These are phyloP conservation scores for Alfaro cultratus DNA, from an alignment of 2,797 vertebrate species.

Conservation along the genomic window DNA sequence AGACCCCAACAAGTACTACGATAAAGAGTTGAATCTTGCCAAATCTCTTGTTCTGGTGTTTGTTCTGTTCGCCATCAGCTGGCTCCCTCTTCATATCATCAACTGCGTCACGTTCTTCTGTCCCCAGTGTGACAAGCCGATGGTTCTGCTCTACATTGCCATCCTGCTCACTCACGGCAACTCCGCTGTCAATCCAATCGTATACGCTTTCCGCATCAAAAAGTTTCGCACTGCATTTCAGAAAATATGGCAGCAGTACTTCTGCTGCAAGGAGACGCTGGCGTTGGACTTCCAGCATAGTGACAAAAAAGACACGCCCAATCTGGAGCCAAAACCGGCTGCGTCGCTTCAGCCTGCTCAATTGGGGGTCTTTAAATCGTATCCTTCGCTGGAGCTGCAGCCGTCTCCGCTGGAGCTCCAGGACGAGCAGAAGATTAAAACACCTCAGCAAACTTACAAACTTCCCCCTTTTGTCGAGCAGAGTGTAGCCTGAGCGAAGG, in stretches of 20 bases:
- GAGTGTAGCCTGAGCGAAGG: conserved; percentile 52
- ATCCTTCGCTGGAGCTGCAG: conserved; percentile 26
- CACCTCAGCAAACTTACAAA: conserved; percentile 44
- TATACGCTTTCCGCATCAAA: conserved; percentile 96
- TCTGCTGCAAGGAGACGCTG: conserved; percentile 86
- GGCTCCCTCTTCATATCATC: conserved; percentile 95
- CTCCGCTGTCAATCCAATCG: conserved; percentile 96
- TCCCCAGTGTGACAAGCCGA: conserved; percentile 81
- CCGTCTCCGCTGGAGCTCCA: conserved; percentile 28
- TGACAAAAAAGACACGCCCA: conserved; percentile 72
- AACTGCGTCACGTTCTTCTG: conserved; percentile 97
- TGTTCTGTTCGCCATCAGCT: conserved; percentile 92
- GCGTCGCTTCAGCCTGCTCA: conserved; percentile 9
- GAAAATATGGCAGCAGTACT: conserved; percentile 93
- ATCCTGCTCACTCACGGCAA: conserved; percentile 97
- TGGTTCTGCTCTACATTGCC: conserved; percentile 86
- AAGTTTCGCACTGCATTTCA: conserved; percentile 93
- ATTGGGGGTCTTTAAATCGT: conserved; percentile 35
- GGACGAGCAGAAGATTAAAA: conserved; percentile 43
- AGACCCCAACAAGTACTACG: conserved; percentile 93
- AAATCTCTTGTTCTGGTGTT: conserved; percentile 95
- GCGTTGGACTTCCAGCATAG: conserved; percentile 70
- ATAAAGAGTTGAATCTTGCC: conserved; percentile 96
- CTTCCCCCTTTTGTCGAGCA: conserved; percentile 53
- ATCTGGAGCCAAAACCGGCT: conserved; percentile 32